Percentiles rank a stretch among this genome's conserved stretches.
Conservation (phyloP, 2,113 vertebrate species). For the Macroglossus sobrinus region DNA sequence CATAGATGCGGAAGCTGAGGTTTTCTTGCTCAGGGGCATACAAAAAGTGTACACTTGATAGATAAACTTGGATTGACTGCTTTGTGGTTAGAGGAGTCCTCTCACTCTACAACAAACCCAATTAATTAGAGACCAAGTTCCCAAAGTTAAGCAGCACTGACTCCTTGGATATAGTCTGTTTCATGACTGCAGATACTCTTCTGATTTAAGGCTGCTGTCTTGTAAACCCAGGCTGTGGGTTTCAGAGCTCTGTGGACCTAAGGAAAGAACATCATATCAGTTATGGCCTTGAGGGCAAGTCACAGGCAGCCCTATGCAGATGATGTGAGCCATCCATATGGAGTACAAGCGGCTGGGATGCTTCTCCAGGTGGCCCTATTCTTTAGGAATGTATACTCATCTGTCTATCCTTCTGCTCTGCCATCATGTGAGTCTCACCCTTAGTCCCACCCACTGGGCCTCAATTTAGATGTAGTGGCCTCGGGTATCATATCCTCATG, state of each 20-base stretch:
- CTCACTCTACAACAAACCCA: neutral
- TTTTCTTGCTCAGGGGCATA: neutral
- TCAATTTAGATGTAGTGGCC: neutral
- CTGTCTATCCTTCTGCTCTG: neutral
- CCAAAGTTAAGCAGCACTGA: neutral
- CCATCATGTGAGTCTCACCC: too few species aligned
- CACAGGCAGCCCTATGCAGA: neutral
- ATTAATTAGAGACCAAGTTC: neutral
- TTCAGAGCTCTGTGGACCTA: neutral
- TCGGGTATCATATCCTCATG: neutral
- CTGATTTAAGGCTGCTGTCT: neutral
- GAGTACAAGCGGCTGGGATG: neutral
- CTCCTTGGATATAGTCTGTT: neutral
- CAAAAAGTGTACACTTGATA: neutral
- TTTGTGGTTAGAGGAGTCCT: neutral
- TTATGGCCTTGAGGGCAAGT: too few species aligned
- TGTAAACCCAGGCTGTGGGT: neutral
- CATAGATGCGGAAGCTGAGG: neutral
- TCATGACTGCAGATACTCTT: neutral
- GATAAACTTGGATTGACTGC: neutral
- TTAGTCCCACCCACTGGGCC: neutral
- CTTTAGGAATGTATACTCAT: neutral
- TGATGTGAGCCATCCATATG: too few species aligned
- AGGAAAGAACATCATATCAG: neutral
- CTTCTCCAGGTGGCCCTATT: fast-evolving